Evolutionary conservation across 2,797 vertebrate species (phyloP), one percentile per base, ranked within the genome.

Genomic region (Tolypeutes matacus): DNA sequence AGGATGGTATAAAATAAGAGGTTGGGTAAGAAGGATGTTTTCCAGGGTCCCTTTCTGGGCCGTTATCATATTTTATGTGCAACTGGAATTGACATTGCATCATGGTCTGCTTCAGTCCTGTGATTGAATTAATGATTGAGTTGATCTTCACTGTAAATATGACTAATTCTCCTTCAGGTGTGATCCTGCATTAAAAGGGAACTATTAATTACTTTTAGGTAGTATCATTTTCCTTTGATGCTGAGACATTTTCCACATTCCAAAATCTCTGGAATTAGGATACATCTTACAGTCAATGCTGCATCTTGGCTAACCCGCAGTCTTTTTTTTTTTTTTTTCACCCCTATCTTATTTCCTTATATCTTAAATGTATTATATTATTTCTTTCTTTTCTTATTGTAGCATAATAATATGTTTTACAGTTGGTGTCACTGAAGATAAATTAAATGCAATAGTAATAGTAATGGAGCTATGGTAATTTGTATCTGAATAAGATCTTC

Each of bases 101-200:
- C 36, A 8, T 77, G 31, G 17, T 64, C 1, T 34, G 29, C 18
- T 91, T 95, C 49, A 69, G 8, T 72, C 31, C 34, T 25, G 25
- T 64, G 69, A 88, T n/a, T 85, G 86, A 94, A 13, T 51, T 91
- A 70, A 78, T 65, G 64, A 64, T 29, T 75, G 20, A 56, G 34
- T 82, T 93, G 73, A 70, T 92, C 29, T 88, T 88, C 42, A 23
- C 3, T 69, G 27, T 13, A 70, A 86, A 46, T 18, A 64, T 62
- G 78, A 29, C 56, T 89, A 80, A 82, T 93, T 76, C 75, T 51
- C 73, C 64, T 92, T 90, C 21, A 51, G 49, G 34, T 95, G n/a
- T 81, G 73, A 67, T 27, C 21, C 21, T 93, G 3, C 34, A 53
- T 85, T 92, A 94, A 93, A 78, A 85, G 65, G 46, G 81, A 88